Percentiles rank a stretch among this genome's conserved stretches.
These are phyloP conservation scores for Synergus gifuensis DNA, from an alignment of 2,888 invertebrate species.

Conservation along the genomic window DNA sequence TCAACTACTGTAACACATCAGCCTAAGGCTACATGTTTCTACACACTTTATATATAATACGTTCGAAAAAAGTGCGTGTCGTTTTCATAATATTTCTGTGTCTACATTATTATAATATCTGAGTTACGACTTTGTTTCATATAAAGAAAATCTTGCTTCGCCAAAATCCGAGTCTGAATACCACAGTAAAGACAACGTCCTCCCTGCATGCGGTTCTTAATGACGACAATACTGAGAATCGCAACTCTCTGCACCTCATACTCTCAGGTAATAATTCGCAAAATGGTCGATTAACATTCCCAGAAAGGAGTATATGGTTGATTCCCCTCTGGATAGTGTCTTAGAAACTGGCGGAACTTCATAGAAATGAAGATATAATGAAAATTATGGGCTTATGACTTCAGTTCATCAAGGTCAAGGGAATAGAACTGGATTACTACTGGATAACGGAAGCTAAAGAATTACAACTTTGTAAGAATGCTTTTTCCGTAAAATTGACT, in stretches of 20 bases:
- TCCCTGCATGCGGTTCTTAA: conserved; percentile 65
- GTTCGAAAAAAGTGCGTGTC: background rate
- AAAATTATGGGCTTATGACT: background rate
- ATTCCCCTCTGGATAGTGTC: background rate
- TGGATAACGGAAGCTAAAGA: background rate
- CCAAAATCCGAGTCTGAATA: background rate
- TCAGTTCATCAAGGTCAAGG: background rate
- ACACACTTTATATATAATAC: no score
- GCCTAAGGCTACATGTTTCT: background rate
- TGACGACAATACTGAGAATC: conserved; percentile 67
- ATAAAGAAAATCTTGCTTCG: background rate
- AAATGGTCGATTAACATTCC: conserved; percentile 73
- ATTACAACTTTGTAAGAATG: background rate
- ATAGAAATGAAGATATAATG: background rate
- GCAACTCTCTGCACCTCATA: conserved; percentile 32
- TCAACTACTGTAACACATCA: background rate
- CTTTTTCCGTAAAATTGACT: background rate
- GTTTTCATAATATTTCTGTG: background rate
- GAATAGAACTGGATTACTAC: background rate
- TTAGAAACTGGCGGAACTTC: background rate
- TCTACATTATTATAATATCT: background rate
- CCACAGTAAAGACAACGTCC: conserved; percentile 45
- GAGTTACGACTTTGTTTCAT: background rate
- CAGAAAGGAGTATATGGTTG: conserved; percentile 62
- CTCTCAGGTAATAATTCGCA: conserved; percentile 69